Evolutionary conservation across 2,888 invertebrate species (phyloP).

Genomic region (Reticulitermes lucifugus): DNA sequence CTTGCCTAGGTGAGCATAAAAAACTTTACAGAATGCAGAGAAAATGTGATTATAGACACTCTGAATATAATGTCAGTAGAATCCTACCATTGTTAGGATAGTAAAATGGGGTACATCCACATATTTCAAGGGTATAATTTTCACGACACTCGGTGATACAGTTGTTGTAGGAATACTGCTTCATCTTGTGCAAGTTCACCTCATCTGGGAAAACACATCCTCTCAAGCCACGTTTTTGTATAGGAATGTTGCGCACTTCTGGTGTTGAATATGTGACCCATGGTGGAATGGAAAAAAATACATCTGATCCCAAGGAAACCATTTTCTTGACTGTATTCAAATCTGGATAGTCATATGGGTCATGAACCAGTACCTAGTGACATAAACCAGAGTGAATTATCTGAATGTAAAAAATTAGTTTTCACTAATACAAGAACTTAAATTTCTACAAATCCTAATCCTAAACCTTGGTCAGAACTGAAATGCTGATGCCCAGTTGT

Average conservation of each 20-base stretch:
- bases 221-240: slow-evolving; percentile 61
- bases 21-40: background rate
- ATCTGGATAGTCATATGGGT: slow-evolving; percentile 74
- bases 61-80: slow-evolving; percentile 39
- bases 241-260: slow-evolving; percentile 66
- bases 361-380: slow-evolving; percentile 71
- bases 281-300: slow-evolving; percentile 73
- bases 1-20: no score
- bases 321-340: slow-evolving; percentile 72
- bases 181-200: slow-evolving; percentile 59
- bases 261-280: slow-evolving; percentile 72
- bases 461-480: no score
- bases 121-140: slow-evolving; percentile 63
- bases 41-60: slow-evolving; percentile 3
- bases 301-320: slow-evolving; percentile 68
- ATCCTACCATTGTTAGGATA: slow-evolving; percentile 64
- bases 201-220: slow-evolving; percentile 73
- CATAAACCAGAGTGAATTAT: background rate
- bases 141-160: slow-evolving; percentile 73
- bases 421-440: no score
- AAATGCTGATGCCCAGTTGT: no score
- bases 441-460: no score
- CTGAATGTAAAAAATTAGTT: no score
- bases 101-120: slow-evolving; percentile 73
- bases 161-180: slow-evolving; percentile 73